Base-by-base conservation (phyloP, 2,113 vertebrate species). In the Campylomormyrus numenius region DNA sequence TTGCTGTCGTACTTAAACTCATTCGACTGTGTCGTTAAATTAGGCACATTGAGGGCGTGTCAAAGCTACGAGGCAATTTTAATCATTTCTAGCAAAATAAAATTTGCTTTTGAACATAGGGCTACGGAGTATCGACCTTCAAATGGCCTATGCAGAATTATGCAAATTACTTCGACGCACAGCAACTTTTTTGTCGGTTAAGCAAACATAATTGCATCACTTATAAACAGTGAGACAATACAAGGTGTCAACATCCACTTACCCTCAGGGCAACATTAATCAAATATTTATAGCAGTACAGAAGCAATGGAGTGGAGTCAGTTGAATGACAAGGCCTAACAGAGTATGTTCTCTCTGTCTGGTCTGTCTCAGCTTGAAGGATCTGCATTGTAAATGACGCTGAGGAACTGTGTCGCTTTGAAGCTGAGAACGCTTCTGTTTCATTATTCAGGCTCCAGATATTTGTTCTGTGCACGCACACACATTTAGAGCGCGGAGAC, bases 261-360 rank as follows among this genome's bases (percentile, higher is more conserved):
- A 49, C 89, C 70, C 52, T 39, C 45, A 58, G 90, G 87, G 89
- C 49, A 58, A 89, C 91, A 66, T 83, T 46, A 87, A 89, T 91
- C 62, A 91, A 85, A 90, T 92, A 92, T 90, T 85, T 48, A 91
- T 92, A 27, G 24, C 48, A 58, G 17, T 19, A 90, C 91, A 90
- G 45, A 89, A 87, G 86, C 87, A 87, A 70, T 89, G 49, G 89
- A 80, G 88, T 84, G 87, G 50, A 89, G 74, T 77, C 84, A 88
- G 88, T 85, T 91, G 53, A 91, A 90, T 85, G 66, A 85, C 77
- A 62, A 88, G 85, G 10, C 90, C 89, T 92, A 90, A 91, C 87
- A 90, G 53, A 39, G 53, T 74, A 48, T 74, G 88, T 56, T 49
- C 53, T 27, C 5, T 84, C 17, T 70, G 17, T 83, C 52, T 77